Evolutionary conservation across 2,797 vertebrate species (phyloP), one percentile per base, ranked within the genome.

Genomic region (Margarornis squamiger): DNA sequence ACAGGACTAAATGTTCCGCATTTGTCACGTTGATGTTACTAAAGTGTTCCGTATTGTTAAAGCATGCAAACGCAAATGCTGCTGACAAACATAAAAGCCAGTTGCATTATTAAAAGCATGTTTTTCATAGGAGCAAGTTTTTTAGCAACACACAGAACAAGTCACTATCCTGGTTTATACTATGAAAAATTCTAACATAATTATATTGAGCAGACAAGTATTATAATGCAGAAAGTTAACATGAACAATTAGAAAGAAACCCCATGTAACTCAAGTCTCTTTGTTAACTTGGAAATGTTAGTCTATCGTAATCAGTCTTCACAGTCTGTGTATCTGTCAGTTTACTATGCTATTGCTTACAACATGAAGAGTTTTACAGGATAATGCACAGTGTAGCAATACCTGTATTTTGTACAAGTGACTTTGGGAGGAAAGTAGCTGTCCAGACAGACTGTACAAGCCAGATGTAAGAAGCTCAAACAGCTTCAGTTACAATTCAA

Each of bases 81-180:
- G 67, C n/a, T 92, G 46, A 93, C 86, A 92, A 94, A 92, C 34
- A 55, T 78, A 89, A 85, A 90, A 85, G 36, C 46, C 65, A 88
- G 76, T 21, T 82, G 15, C 48, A 93, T 93, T 92, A 94, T 85
- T 88, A 88, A 94, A 96, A 92, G 23, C 77, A 78, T 2, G 1
- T 22, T 92, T 86, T 75, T 80, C 48, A 72, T 6, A 57, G 6
- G 4, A 92, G 14, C 52, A 71, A 63, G 12, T 6, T 61, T 72
- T 58, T 89, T 54, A 89, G 43, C 41, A 59, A 24, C 36, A 74
- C 30, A 71, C 22, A 78, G 38, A 95, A 75, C 34, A 88, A 73
- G 10, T 49, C 34, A 26, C 26, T 34, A 88, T 27, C 54, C 66
- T 88, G 36, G 14, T 58, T 90, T 30, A 36, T 24, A 23, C 32